phyloP scores from a whole-genome alignment of 2,888 invertebrate species.

The Drosophila peninsularis region DNA sequence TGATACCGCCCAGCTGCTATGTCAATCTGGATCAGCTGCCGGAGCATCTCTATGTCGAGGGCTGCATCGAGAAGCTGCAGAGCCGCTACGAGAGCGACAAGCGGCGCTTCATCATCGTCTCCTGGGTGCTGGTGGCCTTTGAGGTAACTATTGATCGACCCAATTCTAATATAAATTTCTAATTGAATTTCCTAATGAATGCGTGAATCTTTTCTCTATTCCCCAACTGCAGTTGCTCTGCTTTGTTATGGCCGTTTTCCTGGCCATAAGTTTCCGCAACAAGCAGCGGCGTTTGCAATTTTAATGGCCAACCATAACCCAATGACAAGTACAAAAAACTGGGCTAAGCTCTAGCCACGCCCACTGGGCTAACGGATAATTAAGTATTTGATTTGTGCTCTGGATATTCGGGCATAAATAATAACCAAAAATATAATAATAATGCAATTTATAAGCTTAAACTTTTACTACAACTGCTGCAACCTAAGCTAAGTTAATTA shows the following conservation, averaged over 20 bases:
- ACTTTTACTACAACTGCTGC: conserved; percentile 39
- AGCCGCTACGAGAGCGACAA: conserved; percentile 82
- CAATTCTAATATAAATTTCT: neutral
- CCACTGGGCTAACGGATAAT: conserved; percentile 18
- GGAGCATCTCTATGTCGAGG: conserved; percentile 63
- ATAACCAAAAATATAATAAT: conserved; percentile 10
- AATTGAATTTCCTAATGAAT: neutral
- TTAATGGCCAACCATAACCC: conserved; percentile 50
- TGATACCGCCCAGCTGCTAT: conserved; percentile 79
- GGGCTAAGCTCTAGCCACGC: conserved; percentile 12
- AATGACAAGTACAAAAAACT: conserved; percentile 61
- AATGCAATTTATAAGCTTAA: conserved; percentile 13
- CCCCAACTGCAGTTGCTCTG: conserved; percentile 68
- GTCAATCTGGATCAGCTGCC: conserved; percentile 50
- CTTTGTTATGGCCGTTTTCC: conserved; percentile 66
- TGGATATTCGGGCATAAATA: conserved; percentile 36
- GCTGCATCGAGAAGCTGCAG: conserved; percentile 74
- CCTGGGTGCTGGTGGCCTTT: conserved; percentile 88
- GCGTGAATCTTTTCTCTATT: conserved; percentile 9
- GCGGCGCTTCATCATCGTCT: conserved; percentile 87
- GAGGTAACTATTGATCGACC: conserved; percentile 86
- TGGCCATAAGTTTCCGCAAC: conserved; percentile 80
- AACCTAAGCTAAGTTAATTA: conserved; percentile 38
- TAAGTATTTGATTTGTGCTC: conserved; percentile 60
- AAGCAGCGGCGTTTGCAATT: conserved; percentile 82